These are phyloP conservation scores for Cheilinus undulatus DNA, from an alignment of 2,113 vertebrate species.

Conservation along the genomic window DNA sequence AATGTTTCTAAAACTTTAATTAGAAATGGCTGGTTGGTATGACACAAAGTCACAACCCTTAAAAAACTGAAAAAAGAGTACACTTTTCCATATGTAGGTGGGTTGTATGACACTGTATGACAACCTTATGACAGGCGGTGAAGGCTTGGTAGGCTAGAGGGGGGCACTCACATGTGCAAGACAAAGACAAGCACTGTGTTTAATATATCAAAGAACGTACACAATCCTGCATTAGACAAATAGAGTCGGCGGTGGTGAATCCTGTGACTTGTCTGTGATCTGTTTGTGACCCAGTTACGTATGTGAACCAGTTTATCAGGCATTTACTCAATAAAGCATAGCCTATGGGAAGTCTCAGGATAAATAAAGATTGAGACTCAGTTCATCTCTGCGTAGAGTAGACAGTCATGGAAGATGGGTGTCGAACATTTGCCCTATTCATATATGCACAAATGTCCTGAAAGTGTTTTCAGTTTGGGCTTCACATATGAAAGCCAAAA, in stretches of 20 bases:
- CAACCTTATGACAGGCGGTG: background rate
- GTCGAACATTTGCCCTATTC: too few species aligned
- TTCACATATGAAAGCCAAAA: too few species aligned
- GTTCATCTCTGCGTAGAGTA: too few species aligned
- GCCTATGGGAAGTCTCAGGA: too few species aligned
- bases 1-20: background rate
- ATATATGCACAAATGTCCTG: too few species aligned
- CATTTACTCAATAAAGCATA: background rate
- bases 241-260: background rate
- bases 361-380: too few species aligned
- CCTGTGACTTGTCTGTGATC: background rate
- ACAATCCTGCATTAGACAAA: background rate
- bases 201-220: background rate
- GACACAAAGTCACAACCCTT: too few species aligned
- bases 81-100: background rate
- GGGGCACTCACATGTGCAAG: background rate
- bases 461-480: too few species aligned
- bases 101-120: background rate
- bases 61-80: too few species aligned
- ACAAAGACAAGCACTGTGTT: background rate
- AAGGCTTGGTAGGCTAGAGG: background rate
- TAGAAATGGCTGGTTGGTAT: too few species aligned
- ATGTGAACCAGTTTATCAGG: background rate
- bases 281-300: background rate
- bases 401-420: too few species aligned